Conservation (phyloP, 1,140 invertebrate species). For the Chymomyza costata region DNA sequence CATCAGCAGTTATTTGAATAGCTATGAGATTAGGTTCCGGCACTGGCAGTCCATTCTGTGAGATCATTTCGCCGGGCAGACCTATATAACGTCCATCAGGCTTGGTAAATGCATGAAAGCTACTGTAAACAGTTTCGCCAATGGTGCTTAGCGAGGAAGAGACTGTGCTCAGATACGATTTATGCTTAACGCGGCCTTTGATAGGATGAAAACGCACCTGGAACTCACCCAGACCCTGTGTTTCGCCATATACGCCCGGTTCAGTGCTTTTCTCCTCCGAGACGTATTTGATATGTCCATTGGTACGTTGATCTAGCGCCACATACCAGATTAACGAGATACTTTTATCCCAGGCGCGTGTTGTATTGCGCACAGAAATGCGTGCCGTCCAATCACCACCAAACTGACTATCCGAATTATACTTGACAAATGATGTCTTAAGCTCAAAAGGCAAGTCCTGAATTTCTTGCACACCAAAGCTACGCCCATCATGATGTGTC, state of each 20-base stretch:
- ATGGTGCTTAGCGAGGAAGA: conserved; percentile 84
- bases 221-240: conserved; percentile 88
- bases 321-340: conserved; percentile 87
- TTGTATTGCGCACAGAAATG: conserved; percentile 80
- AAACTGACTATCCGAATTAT: conserved; percentile 83
- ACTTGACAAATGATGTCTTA: conserved; percentile 93
- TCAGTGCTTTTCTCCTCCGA: conserved; percentile 78
- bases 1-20: conserved; percentile 85
- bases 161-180: conserved; percentile 84
- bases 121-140: conserved; percentile 86
- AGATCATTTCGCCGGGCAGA: conserved; percentile 79
- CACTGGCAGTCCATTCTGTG: conserved; percentile 72
- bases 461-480: conserved; percentile 95
- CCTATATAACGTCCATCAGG: conserved; percentile 79
- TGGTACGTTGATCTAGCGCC: conserved; percentile 83
- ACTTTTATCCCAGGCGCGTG: conserved; percentile 64
- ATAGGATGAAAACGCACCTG: conserved; percentile 74
- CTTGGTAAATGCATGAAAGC: conserved; percentile 79
- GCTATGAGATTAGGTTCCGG: conserved; percentile 88
- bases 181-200: conserved; percentile 80
- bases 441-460: conserved; percentile 86
- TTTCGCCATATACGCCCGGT: conserved; percentile 85
- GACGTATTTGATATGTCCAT: conserved; percentile 78
- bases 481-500: conserved; percentile 92
- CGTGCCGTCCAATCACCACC: conserved; percentile 96